phyloP scores from a whole-genome alignment of 2,113 vertebrate genomes.

The Phyllopteryx taeniolatus region DNA sequence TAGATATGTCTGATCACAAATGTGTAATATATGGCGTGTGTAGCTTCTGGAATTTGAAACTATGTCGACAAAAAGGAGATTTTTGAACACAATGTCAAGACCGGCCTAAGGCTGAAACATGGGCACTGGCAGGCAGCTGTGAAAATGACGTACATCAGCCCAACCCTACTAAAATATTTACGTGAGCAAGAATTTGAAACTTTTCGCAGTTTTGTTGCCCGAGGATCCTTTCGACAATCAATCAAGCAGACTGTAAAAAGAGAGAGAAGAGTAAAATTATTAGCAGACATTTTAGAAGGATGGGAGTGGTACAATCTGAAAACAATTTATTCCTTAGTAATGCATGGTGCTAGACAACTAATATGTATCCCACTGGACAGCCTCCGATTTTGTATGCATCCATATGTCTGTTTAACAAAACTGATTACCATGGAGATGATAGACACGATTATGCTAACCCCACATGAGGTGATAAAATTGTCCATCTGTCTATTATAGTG shows the following conservation, averaged over 20 bases:
- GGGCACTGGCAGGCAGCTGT: not conserved
- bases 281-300: not conserved
- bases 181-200: not conserved
- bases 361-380: not conserved
- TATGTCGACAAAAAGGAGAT: not conserved
- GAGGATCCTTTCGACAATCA: not conserved
- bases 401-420: too few species aligned
- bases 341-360: not conserved
- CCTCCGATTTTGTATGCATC: too few species aligned
- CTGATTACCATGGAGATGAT: not conserved
- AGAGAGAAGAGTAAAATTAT: not conserved
- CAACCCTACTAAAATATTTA: not conserved
- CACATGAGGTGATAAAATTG: not conserved
- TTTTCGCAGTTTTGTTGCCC: not conserved
- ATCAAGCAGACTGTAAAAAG: not conserved
- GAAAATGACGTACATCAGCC: not conserved
- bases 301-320: not conserved
- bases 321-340: not conserved
- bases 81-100: not conserved
- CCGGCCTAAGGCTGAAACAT: not conserved
- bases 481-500: not conserved
- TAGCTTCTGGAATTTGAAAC: not conserved
- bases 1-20: too few species aligned
- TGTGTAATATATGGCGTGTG: not conserved
- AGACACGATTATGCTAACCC: not conserved